A percentile compares a stretch with the other conserved stretches of the same genome.
phyloP scores from a whole-genome alignment of 2,888 invertebrate species.

The Drosophila mayaguana region DNA sequence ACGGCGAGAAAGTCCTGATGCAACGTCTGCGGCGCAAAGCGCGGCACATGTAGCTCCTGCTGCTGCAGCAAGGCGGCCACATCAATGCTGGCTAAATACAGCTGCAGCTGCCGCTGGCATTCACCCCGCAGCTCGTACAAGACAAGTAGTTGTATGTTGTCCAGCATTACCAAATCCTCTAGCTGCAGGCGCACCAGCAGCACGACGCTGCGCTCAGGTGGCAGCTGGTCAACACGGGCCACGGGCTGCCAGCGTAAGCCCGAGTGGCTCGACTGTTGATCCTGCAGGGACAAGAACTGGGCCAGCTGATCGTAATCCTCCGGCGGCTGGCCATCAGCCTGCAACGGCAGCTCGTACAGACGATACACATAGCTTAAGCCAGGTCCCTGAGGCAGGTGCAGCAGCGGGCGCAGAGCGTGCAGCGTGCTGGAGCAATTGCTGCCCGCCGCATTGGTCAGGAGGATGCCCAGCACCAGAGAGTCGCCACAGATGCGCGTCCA shows the following conservation, averaged over 20 bases:
- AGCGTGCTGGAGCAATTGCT: conserved; percentile 31
- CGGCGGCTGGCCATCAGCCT: conserved; percentile 54
- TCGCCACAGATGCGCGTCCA: conserved; percentile 76
- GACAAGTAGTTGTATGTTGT: conserved; percentile 44
- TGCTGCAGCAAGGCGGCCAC: conserved; percentile 52
- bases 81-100: conserved; percentile 52
- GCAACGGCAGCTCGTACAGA: conserved; percentile 71
- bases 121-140: conserved; percentile 46
- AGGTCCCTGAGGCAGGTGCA: conserved; percentile 18
- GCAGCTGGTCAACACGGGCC: conserved; percentile 35
- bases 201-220: conserved; percentile 78
- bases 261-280: conserved; percentile 38
- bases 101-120: conserved; percentile 40
- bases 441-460: conserved; percentile 72
- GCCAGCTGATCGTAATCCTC: conserved; percentile 59
- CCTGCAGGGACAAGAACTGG: conserved; percentile 65
- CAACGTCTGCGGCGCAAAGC: conserved; percentile 60
- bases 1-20: conserved; percentile 82
- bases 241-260: conserved; percentile 47
- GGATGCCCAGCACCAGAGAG: conserved; percentile 72
- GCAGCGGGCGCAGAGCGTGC: conserved; percentile 48
- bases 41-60: conserved; percentile 53
- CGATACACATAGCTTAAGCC: conserved; percentile 58
- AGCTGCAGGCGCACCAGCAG: conserved; percentile 70
- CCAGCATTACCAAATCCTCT: conserved; percentile 40